phyloP scores from a whole-genome alignment of 2,888 invertebrate genomes.

The Plebejus melissa region DNA sequence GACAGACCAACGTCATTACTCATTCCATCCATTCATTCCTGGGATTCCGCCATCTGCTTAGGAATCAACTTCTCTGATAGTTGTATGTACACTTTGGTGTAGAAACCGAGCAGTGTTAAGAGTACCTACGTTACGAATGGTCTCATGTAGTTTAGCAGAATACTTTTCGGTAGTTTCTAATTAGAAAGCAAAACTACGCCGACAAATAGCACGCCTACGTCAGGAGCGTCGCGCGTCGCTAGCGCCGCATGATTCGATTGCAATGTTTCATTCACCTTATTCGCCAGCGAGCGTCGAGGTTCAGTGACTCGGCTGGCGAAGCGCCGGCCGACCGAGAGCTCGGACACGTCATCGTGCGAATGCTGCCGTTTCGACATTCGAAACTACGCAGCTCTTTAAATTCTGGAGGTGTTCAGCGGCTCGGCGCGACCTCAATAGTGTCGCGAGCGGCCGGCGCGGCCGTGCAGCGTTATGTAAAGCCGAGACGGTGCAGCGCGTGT shows the following conservation, averaged over 20 bases:
- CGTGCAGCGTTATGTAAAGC: constrained; percentile 72
- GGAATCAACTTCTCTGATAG: too few relatives aligned
- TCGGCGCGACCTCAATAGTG: constrained; percentile 61
- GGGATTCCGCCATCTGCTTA: too few relatives aligned
- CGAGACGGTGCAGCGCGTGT: constrained; percentile 68
- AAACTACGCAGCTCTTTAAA: constrained; percentile 59
- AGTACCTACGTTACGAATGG: neutral
- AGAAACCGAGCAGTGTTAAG: neutral
- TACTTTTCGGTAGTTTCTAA: constrained; percentile 49
- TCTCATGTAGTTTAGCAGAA: neutral
- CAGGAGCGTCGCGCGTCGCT: constrained; percentile 50
- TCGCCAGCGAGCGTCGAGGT: constrained; percentile 65
- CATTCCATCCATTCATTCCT: too few relatives aligned
- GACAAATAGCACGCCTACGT: constrained; percentile 38
- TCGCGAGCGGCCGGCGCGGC: constrained; percentile 43
- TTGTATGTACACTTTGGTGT: neutral
- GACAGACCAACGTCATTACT: too few relatives aligned
- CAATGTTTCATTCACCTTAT: constrained; percentile 77
- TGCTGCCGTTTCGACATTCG: constrained; percentile 65
- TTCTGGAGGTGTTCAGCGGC: constrained; percentile 62
- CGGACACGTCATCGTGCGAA: constrained; percentile 69
- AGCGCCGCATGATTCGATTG: constrained; percentile 61
- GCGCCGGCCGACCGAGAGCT: constrained; percentile 57
- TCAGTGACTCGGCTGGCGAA: constrained; percentile 65
- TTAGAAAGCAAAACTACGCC: constrained; percentile 68